A percentile compares a stretch with the other conserved stretches of the same genome.
These are phyloP conservation scores for Clamator glandarius DNA, from an alignment of 2,797 vertebrate genomes.

Conservation along the genomic window DNA sequence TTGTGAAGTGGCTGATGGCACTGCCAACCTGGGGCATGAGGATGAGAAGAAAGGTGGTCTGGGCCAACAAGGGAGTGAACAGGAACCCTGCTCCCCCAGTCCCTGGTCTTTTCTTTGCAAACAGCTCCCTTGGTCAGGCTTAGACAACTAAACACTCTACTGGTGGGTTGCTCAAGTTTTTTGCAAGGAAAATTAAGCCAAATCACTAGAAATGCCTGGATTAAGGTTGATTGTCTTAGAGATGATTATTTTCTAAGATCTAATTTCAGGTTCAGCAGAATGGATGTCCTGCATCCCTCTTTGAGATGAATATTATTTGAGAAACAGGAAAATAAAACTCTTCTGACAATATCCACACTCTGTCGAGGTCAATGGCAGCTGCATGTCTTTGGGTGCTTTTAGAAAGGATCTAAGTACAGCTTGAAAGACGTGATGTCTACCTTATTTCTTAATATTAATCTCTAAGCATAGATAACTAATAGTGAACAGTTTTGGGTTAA, in stretches of 20 bases:
- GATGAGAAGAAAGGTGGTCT: neutral
- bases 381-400: neutral
- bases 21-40: neutral
- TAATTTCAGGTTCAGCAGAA: constrained; percentile 1
- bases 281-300: neutral
- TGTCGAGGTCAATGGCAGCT: neutral
- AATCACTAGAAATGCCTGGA: neutral
- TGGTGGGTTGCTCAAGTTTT: accelerated
- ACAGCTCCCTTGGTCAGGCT: neutral
- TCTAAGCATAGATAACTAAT: neutral
- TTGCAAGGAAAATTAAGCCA: neutral
- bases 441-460: neutral
- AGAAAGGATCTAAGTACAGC: neutral
- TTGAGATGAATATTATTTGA: neutral
- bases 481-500: neutral
- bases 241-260: neutral
- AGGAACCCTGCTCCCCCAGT: neutral
- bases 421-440: neutral
- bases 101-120: accelerated
- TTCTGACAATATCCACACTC: neutral
- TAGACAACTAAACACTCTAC: neutral
- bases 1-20: neutral
- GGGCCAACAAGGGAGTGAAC: neutral
- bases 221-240: neutral
- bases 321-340: neutral